These are phyloP conservation scores for Gymnoscopelus microlampas DNA, from an alignment of 2,797 vertebrate species.

Conservation along the genomic window DNA sequence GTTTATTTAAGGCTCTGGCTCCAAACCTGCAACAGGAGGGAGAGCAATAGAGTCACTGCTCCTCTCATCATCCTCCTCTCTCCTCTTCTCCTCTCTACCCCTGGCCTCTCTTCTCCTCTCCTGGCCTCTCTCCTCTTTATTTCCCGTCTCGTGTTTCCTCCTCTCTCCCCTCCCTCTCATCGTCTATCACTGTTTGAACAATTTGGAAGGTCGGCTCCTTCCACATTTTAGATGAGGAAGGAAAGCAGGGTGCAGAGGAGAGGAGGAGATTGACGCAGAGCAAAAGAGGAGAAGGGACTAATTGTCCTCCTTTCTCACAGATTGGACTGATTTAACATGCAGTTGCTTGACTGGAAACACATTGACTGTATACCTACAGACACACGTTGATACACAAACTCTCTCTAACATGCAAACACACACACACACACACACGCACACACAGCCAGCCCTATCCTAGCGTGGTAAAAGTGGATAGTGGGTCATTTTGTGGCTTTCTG, in stretches of 20 bases:
- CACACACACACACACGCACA: constrained; percentile 19
- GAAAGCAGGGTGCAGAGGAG: constrained; percentile 21
- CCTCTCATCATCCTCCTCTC: constrained; percentile 12
- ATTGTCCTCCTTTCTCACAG: constrained; percentile 58
- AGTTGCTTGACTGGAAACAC: constrained; percentile 54
- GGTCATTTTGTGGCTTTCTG: constrained; percentile 99
- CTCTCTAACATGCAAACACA: too few relatives aligned
- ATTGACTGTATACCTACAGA: constrained; percentile 43
- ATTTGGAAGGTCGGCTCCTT: not conserved
- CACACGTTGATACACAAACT: not conserved
- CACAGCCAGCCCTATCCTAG: constrained; percentile 29
- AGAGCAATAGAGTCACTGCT: constrained; percentile 62
- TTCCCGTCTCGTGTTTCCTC: constrained; percentile 4
- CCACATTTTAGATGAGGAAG: constrained; percentile 36
- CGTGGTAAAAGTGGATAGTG: constrained; percentile 91
- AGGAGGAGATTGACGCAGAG: constrained; percentile 39
- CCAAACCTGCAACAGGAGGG: constrained; percentile 60
- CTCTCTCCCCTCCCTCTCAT: constrained; percentile 11
- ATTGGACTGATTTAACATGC: constrained; percentile 66
- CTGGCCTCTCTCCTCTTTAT: not conserved
- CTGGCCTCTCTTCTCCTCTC: constrained; percentile 9
- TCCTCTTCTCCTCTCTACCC: not conserved
- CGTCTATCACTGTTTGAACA: constrained; percentile 32
- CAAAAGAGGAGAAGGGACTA: constrained; percentile 46
- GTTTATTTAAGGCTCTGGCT: constrained; percentile 63